Evolutionary conservation across 2,113 vertebrate genomes (phyloP), one percentile per base, ranked within the genome.

Genomic region (Silurus asotus): DNA sequence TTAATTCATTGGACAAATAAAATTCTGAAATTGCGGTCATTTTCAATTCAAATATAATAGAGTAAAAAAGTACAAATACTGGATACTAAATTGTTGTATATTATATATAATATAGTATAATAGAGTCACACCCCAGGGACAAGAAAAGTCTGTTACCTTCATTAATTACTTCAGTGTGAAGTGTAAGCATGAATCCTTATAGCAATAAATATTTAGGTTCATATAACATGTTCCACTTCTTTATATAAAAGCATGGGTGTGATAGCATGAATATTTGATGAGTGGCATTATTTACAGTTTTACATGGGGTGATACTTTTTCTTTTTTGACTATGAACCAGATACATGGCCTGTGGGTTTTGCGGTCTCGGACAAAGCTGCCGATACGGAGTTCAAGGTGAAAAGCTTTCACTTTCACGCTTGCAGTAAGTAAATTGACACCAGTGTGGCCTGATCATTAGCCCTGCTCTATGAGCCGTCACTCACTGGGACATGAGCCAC

Each of bases 351-450:
- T 90, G 87, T 79, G 88, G 91, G 92, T 91, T 92, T 82, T 90
- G 91, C 80, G 92, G 89, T 86, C 85, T 84, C 76, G 85, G 70
- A 77, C 37, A 59, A 86, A 84, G 83, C 87, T 62, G 55, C 67
- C 84, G 80, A 90, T 90, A 72, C 11, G 25, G 83, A 86, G 83
- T 84, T 92, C 82, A 25, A 85, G 90, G 89, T 90, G 90, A 92
- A 87, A 87, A 67, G 82, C 86, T 90, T 87, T 89, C 80, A 87
- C 90, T 91, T 91, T 89, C 69, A 84, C 87, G 88, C 84, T 85
- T 65, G 56, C 53, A 79, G 87, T 92, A 92, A 94, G 82, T 92
- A 92, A 94, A 81, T 86, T 85, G 91, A 94, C 91, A 92, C 89
- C 88, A 88, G 80, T 84, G 72, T 78, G 88, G 20, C 76, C 89